Conservation (phyloP, 92 coral and sea anemone genomes). For the Phenganax stokvisi region DNA sequence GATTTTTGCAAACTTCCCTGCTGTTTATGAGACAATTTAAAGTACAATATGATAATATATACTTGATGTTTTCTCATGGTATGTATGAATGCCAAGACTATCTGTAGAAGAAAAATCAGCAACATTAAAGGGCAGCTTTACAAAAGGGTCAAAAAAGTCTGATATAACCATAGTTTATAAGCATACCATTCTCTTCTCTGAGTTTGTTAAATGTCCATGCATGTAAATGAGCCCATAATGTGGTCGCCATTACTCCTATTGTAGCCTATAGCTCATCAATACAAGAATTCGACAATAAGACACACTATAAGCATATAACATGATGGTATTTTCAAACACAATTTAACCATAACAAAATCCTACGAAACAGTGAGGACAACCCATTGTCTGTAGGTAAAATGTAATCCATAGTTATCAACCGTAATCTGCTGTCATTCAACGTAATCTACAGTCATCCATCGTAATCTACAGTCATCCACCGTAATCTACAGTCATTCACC, state of each 20-base stretch:
- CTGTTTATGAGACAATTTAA: background rate
- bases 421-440: too few species aligned
- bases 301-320: background rate
- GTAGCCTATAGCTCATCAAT: background rate
- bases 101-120: conserved; percentile 35
- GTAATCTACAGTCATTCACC: too few species aligned
- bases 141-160: background rate
- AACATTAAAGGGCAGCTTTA: background rate
- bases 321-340: background rate
- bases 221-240: conserved; percentile 77
- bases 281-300: too few species aligned
- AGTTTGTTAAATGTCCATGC: conserved; percentile 69
- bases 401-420: too few species aligned
- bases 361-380: background rate
- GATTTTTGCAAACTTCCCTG: background rate
- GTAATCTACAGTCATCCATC: too few species aligned
- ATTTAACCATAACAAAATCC: too few species aligned
- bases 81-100: conserved; percentile 71
- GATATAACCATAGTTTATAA: background rate
- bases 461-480: too few species aligned
- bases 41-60: background rate
- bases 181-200: conserved; percentile 54
- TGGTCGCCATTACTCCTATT: conserved; percentile 51
- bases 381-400: too few species aligned
- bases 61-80: conserved; percentile 75